Conservation (phyloP, 2,113 vertebrate genomes). For the Crocuta crocuta region DNA sequence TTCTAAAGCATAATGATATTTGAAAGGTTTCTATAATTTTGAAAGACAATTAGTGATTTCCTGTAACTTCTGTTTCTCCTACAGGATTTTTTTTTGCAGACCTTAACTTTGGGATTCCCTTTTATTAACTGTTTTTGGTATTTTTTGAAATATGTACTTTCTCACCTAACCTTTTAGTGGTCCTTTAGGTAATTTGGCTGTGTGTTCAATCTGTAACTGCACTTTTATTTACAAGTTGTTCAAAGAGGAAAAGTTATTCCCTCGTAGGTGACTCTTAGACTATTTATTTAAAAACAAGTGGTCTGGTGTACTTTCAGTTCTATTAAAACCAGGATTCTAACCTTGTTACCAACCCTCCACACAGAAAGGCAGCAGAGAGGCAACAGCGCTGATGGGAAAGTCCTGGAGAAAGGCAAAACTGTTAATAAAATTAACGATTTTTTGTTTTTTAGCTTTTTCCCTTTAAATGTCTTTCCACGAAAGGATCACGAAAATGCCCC, state of each 20-base stretch:
- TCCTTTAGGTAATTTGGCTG: constrained; percentile 21
- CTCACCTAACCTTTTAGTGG: constrained; percentile 27
- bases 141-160: constrained; percentile 35
- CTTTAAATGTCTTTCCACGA: neutral
- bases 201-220: constrained; percentile 22
- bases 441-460: constrained; percentile 19
- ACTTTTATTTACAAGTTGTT: constrained; percentile 5
- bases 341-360: neutral
- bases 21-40: constrained; percentile 46
- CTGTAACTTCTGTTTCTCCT: constrained; percentile 38
- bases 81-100: constrained; percentile 58
- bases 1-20: constrained; percentile 38
- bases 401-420: neutral
- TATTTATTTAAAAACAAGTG: constrained; percentile 54
- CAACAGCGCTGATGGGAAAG: neutral
- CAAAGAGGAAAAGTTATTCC: constrained; percentile 32
- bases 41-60: constrained; percentile 22
- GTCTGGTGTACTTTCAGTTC: constrained; percentile 18
- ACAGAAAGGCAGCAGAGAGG: neutral
- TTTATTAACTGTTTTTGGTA: constrained; percentile 55
- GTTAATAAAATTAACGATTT: neutral
- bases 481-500: neutral
- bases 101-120: constrained; percentile 69
- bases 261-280: neutral
- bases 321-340: constrained; percentile 29